Percentiles rank a stretch among this genome's conserved stretches.
Evolutionary conservation across 2,113 vertebrate species (phyloP).

Genomic region (Apodemus sylvaticus): DNA sequence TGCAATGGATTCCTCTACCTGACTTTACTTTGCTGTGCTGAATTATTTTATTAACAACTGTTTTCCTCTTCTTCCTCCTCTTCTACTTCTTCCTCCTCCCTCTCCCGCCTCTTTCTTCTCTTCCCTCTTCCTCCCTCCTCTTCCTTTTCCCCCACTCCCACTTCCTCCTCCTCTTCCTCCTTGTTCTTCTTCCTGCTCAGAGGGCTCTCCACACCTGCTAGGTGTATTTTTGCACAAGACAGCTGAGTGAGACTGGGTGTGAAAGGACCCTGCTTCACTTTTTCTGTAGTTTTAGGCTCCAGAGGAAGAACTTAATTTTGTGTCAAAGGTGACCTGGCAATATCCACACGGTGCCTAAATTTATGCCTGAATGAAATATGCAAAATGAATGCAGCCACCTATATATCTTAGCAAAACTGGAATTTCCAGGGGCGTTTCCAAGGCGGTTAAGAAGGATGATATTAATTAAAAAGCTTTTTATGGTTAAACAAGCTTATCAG

Average conservation of each 20-base stretch:
- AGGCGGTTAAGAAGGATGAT: neutral
- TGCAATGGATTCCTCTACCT: neutral
- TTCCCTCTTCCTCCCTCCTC: neutral
- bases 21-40: neutral
- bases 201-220: neutral
- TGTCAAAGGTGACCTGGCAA: neutral
- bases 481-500: neutral
- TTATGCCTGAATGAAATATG: neutral
- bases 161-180: too few relatives aligned
- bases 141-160: fast-evolving
- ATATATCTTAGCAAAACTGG: neutral
- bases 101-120: neutral
- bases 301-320: neutral
- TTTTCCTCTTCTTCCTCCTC: neutral
- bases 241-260: neutral
- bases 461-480: neutral
- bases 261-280: neutral
- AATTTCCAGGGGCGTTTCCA: neutral
- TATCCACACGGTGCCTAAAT: neutral
- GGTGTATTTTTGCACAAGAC: neutral
- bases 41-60: neutral
- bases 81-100: too few relatives aligned
- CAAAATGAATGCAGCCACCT: neutral
- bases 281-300: neutral
- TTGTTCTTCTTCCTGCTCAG: neutral